A percentile compares a stretch with the other conserved stretches of the same genome.
Evolutionary conservation across 2,888 invertebrate species (phyloP).

Genomic region (Zaprionus obscuricornis): DNA sequence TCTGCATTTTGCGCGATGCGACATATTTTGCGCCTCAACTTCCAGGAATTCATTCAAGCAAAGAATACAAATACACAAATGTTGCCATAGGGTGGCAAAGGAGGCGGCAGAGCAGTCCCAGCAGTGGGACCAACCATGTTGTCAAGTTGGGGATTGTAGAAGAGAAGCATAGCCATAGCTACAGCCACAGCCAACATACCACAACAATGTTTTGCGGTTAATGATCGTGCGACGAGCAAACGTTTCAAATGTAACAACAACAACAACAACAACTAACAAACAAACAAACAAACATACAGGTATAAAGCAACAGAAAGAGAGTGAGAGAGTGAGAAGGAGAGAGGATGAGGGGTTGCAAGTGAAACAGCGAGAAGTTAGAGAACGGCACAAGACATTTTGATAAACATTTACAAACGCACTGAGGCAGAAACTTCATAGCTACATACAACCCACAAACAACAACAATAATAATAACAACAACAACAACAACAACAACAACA

Average conservation of each 20-base stretch:
- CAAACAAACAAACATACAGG: not conserved
- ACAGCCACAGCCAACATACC: constrained; percentile 62
- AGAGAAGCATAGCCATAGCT: constrained; percentile 27
- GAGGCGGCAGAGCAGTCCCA: constrained; percentile 2
- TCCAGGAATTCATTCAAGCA: constrained; percentile 45
- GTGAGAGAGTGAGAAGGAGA: constrained; percentile 2
- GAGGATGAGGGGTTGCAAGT: constrained; percentile 3
- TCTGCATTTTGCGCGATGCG: constrained; percentile 30
- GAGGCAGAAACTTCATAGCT: constrained; percentile 68
- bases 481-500: constrained; percentile 20
- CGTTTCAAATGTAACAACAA: constrained; percentile 73
- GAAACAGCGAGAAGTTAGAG: constrained; percentile 34
- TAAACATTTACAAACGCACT: constrained; percentile 77
- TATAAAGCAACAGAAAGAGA: not conserved
- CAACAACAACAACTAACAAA: constrained; percentile 32
- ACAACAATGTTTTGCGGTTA: constrained; percentile 80
- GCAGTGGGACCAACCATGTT: constrained; percentile 34
- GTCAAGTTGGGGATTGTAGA: constrained; percentile 39
- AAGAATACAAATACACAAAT: constrained; percentile 30
- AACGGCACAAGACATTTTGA: constrained; percentile 77
- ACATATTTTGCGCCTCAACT: constrained; percentile 55
- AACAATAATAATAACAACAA: constrained; percentile 16
- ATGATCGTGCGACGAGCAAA: constrained; percentile 76
- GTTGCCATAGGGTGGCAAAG: not conserved
- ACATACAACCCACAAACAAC: constrained; percentile 32